Conservation (phyloP, 2,113 vertebrate genomes). For the Campylomormyrus tamandua region DNA sequence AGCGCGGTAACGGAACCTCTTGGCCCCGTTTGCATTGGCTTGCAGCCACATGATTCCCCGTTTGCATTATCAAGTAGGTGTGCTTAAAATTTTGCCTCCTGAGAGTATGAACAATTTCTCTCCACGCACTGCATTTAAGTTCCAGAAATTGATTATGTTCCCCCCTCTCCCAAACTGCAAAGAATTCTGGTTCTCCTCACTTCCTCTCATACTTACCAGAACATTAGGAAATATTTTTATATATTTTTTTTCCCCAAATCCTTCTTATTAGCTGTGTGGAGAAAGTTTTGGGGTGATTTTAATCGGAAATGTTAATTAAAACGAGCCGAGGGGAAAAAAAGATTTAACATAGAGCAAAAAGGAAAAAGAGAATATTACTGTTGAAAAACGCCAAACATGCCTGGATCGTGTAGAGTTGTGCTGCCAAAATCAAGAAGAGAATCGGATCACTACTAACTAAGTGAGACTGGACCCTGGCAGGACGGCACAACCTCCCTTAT, state of each 20-base stretch:
- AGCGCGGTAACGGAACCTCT: background rate
- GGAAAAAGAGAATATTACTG: background rate
- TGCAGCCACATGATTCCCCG: background rate
- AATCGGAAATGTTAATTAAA: background rate
- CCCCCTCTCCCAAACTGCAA: background rate
- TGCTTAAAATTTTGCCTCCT: background rate
- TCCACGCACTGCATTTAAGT: background rate
- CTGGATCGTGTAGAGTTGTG: background rate
- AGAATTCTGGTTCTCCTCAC: background rate
- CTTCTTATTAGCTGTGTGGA: background rate
- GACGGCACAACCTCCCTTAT: background rate
- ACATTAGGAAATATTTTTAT: background rate
- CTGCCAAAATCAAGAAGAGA: background rate
- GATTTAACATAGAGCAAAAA: background rate
- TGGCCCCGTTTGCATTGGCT: background rate
- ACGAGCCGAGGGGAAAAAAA: background rate
- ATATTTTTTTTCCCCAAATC: background rate
- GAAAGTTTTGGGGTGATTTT: background rate
- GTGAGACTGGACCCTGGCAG: background rate
- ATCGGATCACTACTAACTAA: background rate
- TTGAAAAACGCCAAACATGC: background rate
- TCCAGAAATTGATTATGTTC: background rate
- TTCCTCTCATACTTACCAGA: background rate
- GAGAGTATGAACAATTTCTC: background rate
- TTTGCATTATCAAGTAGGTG: background rate